These are phyloP conservation scores for Cataglyphis altisquamis DNA, from an alignment of 2,888 invertebrate genomes.

Conservation along the genomic window DNA sequence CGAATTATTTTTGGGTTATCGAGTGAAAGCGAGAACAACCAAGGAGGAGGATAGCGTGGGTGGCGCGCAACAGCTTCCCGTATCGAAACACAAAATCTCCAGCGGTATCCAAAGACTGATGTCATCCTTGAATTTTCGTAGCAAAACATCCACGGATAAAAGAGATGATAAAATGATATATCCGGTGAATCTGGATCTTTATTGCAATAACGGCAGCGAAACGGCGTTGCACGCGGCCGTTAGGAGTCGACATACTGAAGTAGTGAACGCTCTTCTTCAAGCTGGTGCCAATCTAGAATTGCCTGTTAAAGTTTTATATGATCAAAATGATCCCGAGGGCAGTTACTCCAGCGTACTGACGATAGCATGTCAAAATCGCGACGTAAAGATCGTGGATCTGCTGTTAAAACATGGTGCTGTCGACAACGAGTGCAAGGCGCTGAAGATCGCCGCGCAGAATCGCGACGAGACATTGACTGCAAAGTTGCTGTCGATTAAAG, in stretches of 20 bases:
- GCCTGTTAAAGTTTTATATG: slow-evolving; percentile 87
- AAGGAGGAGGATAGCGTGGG: slow-evolving; percentile 85
- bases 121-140: slow-evolving; percentile 91
- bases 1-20: slow-evolving; percentile 91
- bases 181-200: slow-evolving; percentile 91
- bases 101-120: slow-evolving; percentile 96
- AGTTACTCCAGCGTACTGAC: slow-evolving; percentile 88
- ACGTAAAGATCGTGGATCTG: slow-evolving; percentile 91
- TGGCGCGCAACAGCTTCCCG: slow-evolving; percentile 79
- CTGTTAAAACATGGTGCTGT: slow-evolving; percentile 93
- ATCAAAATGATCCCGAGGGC: slow-evolving; percentile 86
- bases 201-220: slow-evolving; percentile 92
- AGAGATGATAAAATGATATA: slow-evolving; percentile 88
- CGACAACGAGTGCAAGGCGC: slow-evolving; percentile 95
- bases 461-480: slow-evolving; percentile 92
- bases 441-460: slow-evolving; percentile 91
- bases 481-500: slow-evolving; percentile 94
- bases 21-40: slow-evolving; percentile 88
- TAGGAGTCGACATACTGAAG: slow-evolving; percentile 91
- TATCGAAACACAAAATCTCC: slow-evolving; percentile 91
- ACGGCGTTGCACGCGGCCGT: slow-evolving; percentile 95
- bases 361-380: slow-evolving; percentile 90
- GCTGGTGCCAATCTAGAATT: slow-evolving; percentile 95
- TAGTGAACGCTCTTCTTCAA: slow-evolving; percentile 90
- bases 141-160: slow-evolving; percentile 86